Base-by-base conservation (phyloP, 2,113 vertebrate species). In the Ornithorhynchus anatinus region DNA sequence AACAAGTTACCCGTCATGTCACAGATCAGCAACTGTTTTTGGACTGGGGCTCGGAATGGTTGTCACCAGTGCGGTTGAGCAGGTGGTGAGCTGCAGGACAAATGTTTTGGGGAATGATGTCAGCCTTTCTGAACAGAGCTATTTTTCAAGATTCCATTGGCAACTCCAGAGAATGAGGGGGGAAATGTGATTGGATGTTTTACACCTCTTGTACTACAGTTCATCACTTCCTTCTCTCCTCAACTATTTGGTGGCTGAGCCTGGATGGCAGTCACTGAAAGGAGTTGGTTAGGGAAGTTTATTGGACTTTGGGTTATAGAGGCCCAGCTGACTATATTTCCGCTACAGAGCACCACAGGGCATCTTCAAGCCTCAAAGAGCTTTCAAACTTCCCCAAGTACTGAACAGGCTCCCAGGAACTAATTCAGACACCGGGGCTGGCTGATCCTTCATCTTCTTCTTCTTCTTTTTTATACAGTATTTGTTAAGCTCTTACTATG, bases 111-210 rank as follows among this genome's bases (percentile, higher is more conserved):
- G 29, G 62, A 69, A 66, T 53, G 40, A 77, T 52, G 35, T n/a
- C 39, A n/a, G 63, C 43, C 47, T 60, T 63, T 63, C 36, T 37
- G 63, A 75, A 72, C 23, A 77, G 44, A 67, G 58, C 56, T 33
- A 63, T 63, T 27, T 78, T 59, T 57, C 42, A 72, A 61, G 59
- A 72, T 61, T 48, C 71, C 59, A 82, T 69, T 68, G 66, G 45
- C 47, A 47, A 59, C 25, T 44, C 33, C 69, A 43, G 66, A 35
- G 57, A 58, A 70, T 32, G 39, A 20, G 62, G 48, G 12, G 27
- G 16, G 32, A 59, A 66, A 69, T 35, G 65, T 22, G 48, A 43
- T n/a, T n/a, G n/a, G 5, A 17, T 50, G 59, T 67, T 66, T 38
- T 72, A 20, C 58, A 27, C 50, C 20, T 48, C 25, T 59, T 31